Evolutionary conservation across 2,888 invertebrate genomes (phyloP).

Genomic region (Plemyria rubiginata): DNA sequence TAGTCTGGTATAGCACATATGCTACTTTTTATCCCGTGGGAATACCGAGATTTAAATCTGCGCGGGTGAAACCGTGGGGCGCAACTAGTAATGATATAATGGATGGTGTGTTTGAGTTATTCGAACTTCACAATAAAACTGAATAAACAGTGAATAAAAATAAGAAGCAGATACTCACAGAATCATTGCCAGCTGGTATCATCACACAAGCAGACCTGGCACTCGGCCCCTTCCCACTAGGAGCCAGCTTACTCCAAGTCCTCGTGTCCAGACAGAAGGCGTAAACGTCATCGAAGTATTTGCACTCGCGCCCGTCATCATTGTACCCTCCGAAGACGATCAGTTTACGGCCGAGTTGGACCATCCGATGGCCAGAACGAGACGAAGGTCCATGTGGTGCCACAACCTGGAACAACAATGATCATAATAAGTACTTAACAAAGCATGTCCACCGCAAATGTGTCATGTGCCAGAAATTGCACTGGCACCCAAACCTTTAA

Average conservation of each 20-base stretch:
- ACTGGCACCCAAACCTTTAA: no score
- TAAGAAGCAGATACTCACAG: slow-evolving; percentile 49
- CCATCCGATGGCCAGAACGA: slow-evolving; percentile 93
- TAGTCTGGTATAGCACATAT: no score
- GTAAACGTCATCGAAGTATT: slow-evolving; percentile 95
- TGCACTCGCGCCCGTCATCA: slow-evolving; percentile 94
- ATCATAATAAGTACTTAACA: not conserved
- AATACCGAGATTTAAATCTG: no score
- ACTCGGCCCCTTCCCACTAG: slow-evolving; percentile 87
- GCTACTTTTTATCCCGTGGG: no score
- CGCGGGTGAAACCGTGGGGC: no score
- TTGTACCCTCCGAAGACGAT: slow-evolving; percentile 96
- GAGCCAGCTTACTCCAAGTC: slow-evolving; percentile 90
- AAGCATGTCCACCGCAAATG: no score
- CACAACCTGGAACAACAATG: slow-evolving; percentile 51
- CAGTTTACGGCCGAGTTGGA: slow-evolving; percentile 89
- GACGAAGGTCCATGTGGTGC: slow-evolving; percentile 90
- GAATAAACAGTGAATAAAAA: no score
- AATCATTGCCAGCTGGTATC: slow-evolving; percentile 80
- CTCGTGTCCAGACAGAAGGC: slow-evolving; percentile 92
- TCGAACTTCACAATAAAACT: no score
- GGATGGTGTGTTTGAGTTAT: no score
- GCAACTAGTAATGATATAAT: no score
- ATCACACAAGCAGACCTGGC: slow-evolving; percentile 93
- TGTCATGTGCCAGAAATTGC: no score